Base-by-base conservation (phyloP, 2,797 vertebrate species). In the Chloroceryle amazona region DNA sequence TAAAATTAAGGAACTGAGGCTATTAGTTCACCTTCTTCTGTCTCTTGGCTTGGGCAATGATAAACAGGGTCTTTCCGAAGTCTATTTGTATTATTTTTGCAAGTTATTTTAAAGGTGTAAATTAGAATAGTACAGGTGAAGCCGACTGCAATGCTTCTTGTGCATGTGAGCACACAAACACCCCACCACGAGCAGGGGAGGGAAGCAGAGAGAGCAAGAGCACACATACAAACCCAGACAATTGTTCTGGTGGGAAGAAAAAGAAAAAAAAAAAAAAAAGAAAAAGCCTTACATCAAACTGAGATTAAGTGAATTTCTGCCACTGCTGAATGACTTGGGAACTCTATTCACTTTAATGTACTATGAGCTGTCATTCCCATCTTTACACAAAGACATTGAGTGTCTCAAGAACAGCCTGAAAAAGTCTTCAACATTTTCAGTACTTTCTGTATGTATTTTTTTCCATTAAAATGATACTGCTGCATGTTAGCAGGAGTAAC, bases 341-440 rank as follows among this genome's bases (percentile, higher is more conserved):
- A 86, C 95, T 93, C 75, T 93, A 61, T 93, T 95, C 86, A 73
- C 92, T 97, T 94, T 96, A 95, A 96, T 85, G 95, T 81, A 92
- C 93, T 88, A 83, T 78, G 65, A 94, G 66, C 96, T 96, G 95
- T 95, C 95, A 94, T 92, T 96, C 91, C 79, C 63, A 54, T 89
- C 96, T 94, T 94, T 57, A 85, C 44, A 96, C 75, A 97, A 96
- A 96, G 86, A 87, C 47, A 89, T 15, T 13, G 70, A 44, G 11
- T 46, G 95, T 96, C 93, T 94, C 90, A 92, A 90, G 93, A 96
- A 83, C 57, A 66, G 60, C 78, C 28, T 86, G 37, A 91, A 78
- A 91, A 92, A 81, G 68, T 74, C 78, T 79, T 94, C 84, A 81
- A 42, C 66, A 12, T 81, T 92, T 91, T 91, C 72, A 94, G 49